Base-by-base conservation (phyloP, 1,140 invertebrate genomes). In the Nymphalis io region DNA sequence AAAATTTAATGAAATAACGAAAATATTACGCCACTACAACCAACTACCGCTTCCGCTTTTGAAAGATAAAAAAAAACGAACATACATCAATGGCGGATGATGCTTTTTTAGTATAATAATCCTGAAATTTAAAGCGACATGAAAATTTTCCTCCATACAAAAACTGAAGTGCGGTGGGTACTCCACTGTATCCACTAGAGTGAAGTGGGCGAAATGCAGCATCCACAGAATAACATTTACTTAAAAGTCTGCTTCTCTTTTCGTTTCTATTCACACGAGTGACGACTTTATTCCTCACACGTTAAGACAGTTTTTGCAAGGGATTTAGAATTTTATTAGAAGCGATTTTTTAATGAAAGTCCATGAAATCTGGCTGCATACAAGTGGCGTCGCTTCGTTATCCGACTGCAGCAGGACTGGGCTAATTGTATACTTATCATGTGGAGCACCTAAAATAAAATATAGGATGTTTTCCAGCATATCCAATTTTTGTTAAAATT, bases 311-410 rank as follows among this genome's bases (percentile, higher is more conserved):
- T 44, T 40, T 79, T 79, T 85, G 18, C 13, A 51, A 18, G 72
- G 60, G 23, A n/a, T 40, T 5, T 20, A n/a, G 16, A 64, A 44
- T 61, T 44, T 44, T 55, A 42, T 60, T 78, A 73, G 38, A 39
- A 63, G 18, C 63, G 42, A 57, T 79, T 82, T 83, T 83, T 74
- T 82, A 83, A 82, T 84, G 80, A 79, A 76, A 64, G 60, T 67
- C 33, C 57, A 33, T 51, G 69, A 73, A 83, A 73, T 82, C 80
- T 78, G 82, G 77, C 81, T 86, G 77, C 82, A 85, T 82, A 78
- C 77, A 76, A 85, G 87, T 80, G 83, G 75, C 76, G 79, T 78
- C 77, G 84, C 84, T 89, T 88, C 87, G 84, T 88, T 89, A 89
- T 85, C 78, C 80, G 72, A 74, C 74, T 82, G 74, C 75, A 65